Conservation (phyloP, 2,113 vertebrate genomes). For the Micronycteris hirsuta region DNA sequence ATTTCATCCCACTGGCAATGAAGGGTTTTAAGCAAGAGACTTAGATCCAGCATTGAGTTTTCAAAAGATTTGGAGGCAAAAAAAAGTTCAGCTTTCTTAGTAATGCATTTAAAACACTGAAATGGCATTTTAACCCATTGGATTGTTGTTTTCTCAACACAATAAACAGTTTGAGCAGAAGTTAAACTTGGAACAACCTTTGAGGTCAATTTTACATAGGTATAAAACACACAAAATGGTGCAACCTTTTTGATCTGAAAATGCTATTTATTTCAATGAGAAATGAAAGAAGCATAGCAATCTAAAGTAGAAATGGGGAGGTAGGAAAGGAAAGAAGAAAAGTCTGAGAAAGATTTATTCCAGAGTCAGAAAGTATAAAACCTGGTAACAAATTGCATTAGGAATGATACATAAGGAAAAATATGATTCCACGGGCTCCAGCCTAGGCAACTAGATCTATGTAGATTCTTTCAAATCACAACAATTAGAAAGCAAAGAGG, state of each 20-base stretch:
- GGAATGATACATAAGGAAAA: background rate
- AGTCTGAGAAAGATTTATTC: background rate
- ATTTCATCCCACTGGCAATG: background rate
- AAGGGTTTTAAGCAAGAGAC: background rate
- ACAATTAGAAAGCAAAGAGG: slow-evolving; percentile 26
- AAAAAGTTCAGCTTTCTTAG: background rate
- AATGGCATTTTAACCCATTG: background rate
- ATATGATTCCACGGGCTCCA: background rate
- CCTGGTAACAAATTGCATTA: background rate
- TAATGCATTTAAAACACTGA: slow-evolving; percentile 4
- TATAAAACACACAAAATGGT: background rate
- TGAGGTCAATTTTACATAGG: background rate
- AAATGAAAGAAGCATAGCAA: background rate
- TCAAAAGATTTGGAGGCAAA: background rate
- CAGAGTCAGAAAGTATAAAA: slow-evolving; percentile 8
- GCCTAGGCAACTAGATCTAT: background rate
- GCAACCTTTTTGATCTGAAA: background rate
- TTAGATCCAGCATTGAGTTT: background rate
- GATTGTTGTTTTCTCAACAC: slow-evolving; percentile 19
- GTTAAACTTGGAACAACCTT: slow-evolving; percentile 3
- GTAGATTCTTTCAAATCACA: slow-evolving; percentile 21
- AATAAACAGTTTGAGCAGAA: background rate
- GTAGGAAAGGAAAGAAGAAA: background rate
- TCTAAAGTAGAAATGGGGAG: background rate
- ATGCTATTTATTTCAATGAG: background rate